A percentile compares a stretch with the other conserved stretches of the same genome.
Conservation (phyloP, 2,797 vertebrate species). For the Schizopygopsis pylzovi region DNA sequence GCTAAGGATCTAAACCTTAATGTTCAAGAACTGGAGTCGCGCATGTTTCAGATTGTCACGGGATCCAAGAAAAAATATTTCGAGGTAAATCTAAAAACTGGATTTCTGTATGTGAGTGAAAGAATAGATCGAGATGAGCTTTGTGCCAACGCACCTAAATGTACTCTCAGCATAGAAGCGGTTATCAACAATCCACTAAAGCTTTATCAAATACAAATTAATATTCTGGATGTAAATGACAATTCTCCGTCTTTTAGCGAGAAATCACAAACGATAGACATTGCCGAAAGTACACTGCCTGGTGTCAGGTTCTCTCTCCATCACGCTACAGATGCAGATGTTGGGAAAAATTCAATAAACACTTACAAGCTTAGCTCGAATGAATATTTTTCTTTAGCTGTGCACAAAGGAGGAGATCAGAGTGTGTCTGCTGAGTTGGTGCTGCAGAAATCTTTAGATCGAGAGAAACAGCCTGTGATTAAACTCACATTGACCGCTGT, state of each 20-base stretch:
- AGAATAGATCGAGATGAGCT: constrained; percentile 79
- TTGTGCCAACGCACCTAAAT: constrained; percentile 70
- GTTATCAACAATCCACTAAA: constrained; percentile 69
- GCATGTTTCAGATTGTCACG: constrained; percentile 64
- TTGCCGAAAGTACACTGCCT: no score
- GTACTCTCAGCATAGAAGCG: constrained; percentile 73
- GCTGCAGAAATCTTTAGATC: not conserved
- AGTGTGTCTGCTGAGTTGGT: constrained; percentile 75
- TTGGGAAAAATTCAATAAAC: constrained; percentile 74
- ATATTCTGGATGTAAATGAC: constrained; percentile 72
- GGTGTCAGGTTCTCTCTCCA: constrained; percentile 84
- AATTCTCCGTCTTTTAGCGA: constrained; percentile 68
- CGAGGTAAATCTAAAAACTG: constrained; percentile 71
- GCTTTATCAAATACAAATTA: constrained; percentile 71
- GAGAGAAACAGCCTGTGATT: constrained; percentile 60
- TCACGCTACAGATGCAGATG: constrained; percentile 82
- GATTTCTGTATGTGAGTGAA: constrained; percentile 71
- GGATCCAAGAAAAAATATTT: constrained; percentile 69
- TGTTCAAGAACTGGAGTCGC: constrained; percentile 59
- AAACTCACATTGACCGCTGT: constrained; percentile 63
- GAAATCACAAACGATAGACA: constrained; percentile 49
- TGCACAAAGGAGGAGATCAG: constrained; percentile 67
- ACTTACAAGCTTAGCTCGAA: constrained; percentile 74
- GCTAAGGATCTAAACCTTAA: constrained; percentile 66
- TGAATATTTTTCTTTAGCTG: constrained; percentile 69